Conservation (phyloP, 2,113 vertebrate genomes). For the Onychostoma macrolepis region DNA sequence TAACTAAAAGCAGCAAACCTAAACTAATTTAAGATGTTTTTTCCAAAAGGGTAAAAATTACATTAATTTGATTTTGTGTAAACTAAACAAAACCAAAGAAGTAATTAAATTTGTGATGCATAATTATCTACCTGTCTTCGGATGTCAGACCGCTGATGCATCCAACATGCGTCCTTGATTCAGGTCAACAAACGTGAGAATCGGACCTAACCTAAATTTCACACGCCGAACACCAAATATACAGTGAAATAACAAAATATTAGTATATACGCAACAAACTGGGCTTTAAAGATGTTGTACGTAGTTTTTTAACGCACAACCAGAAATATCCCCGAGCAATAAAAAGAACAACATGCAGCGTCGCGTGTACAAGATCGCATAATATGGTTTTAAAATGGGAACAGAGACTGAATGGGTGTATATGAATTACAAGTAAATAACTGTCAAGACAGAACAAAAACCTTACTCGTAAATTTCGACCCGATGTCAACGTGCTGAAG, state of each 20-base stretch:
- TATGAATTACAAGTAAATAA: not conserved
- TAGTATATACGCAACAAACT: not conserved
- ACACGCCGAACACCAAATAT: not conserved
- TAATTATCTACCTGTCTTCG: not conserved
- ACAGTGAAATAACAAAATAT: not conserved
- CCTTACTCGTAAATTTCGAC: not conserved
- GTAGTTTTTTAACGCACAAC: not conserved
- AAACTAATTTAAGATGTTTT: not conserved
- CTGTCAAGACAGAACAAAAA: not conserved
- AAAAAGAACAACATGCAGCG: not conserved
- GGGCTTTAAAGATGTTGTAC: not conserved
- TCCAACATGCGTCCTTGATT: conserved; percentile 25
- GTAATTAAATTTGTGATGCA: not conserved
- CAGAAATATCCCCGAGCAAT: not conserved
- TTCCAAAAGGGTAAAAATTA: not conserved
- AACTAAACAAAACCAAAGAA: not conserved
- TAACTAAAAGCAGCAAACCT: not conserved
- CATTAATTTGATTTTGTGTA: not conserved
- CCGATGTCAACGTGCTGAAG: conserved; percentile 1
- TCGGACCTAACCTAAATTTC: not conserved
- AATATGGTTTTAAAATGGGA: not conserved
- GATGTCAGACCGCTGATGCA: conserved; percentile 16
- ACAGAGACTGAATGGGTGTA: not conserved
- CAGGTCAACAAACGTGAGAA: not conserved
- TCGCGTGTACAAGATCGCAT: not conserved